These are phyloP conservation scores for Potorous gilbertii DNA, from an alignment of 2,797 vertebrate species.

Conservation along the genomic window DNA sequence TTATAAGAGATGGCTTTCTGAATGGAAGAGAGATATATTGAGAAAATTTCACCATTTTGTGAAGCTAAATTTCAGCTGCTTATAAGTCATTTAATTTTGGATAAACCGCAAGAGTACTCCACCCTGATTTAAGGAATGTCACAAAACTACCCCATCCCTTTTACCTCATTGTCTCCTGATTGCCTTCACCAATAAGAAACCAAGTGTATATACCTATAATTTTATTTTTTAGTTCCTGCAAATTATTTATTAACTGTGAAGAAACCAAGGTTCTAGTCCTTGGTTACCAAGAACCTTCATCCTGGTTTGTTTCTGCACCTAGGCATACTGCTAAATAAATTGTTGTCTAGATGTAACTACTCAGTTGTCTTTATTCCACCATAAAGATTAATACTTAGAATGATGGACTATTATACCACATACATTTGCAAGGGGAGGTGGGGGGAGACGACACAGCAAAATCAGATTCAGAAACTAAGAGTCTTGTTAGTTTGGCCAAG, in stretches of 20 bases:
- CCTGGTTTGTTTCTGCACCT: not conserved
- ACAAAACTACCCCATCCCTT: not conserved
- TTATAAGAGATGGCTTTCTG: not conserved
- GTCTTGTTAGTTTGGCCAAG: constrained; percentile 37
- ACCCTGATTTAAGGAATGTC: not conserved
- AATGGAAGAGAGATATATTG: not conserved
- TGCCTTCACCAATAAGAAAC: not conserved
- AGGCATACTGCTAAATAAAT: not conserved
- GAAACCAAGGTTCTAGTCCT: not conserved
- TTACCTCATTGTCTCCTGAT: not conserved
- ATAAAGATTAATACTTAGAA: not conserved
- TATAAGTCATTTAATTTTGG: not conserved
- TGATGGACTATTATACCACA: not conserved
- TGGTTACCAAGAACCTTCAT: not conserved
- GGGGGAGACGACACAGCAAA: not conserved
- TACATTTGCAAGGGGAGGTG: not conserved
- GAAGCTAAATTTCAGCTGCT: not conserved
- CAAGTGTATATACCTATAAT: not conserved
- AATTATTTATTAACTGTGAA: not conserved
- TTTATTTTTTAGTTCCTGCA: not conserved
- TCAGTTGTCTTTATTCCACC: not conserved
- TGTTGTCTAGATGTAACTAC: not conserved
- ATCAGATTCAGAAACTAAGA: constrained; percentile 32
- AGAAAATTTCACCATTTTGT: not conserved
- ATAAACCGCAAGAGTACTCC: not conserved